These are phyloP conservation scores for Hydrotaea diabolus DNA, from an alignment of 2,888 invertebrate genomes.

Conservation along the genomic window DNA sequence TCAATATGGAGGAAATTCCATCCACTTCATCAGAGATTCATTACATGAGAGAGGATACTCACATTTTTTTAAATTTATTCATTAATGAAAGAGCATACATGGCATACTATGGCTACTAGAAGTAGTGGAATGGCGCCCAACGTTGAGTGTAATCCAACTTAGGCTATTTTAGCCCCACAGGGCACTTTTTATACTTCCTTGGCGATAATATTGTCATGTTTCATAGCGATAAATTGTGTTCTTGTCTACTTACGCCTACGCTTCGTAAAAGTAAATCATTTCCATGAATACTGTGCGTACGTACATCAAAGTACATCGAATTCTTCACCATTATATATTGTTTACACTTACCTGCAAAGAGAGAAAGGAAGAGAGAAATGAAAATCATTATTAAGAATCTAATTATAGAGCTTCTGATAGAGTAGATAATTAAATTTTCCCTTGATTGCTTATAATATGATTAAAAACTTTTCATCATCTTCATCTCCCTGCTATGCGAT, in stretches of 20 bases:
- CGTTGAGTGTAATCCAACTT: too few species aligned
- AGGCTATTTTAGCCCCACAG: too few species aligned
- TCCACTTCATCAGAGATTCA: too few species aligned
- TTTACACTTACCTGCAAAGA: conserved; percentile 21
- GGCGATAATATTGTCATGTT: too few species aligned
- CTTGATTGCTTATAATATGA: background rate
- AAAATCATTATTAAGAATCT: background rate
- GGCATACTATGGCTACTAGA: too few species aligned
- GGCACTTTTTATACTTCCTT: too few species aligned
- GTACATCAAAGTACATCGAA: too few species aligned
- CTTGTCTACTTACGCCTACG: background rate
- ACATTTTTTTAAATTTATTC: too few species aligned
- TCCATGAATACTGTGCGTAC: background rate
- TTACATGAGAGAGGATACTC: too few species aligned
- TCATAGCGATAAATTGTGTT: background rate
- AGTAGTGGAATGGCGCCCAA: too few species aligned
- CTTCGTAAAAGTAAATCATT: background rate
- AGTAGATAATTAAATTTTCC: conserved; percentile 22
- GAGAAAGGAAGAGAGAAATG: background rate
- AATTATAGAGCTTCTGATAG: background rate
- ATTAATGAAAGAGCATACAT: too few species aligned
- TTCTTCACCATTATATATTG: background rate
- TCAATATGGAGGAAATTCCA: too few species aligned
- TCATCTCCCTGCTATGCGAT: background rate
- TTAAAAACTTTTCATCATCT: conserved; percentile 2